Evolutionary conservation across 2,888 invertebrate genomes (phyloP), one percentile per base, ranked within the genome.

Genomic region (Pollenia angustigena): DNA sequence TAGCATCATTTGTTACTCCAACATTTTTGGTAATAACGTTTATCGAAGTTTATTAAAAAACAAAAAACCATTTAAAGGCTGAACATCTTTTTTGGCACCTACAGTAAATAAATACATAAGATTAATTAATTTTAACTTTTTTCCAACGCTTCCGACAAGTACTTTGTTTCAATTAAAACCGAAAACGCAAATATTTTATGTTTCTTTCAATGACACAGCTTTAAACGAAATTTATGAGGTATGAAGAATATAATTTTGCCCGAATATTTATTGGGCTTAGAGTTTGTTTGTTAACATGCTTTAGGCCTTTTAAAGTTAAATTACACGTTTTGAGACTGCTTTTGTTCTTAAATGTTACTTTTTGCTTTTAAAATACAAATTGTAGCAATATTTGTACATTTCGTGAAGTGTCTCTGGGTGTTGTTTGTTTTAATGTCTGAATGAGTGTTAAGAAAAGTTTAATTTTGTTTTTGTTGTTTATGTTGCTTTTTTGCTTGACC

Each of bases 71-170:
- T 46, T 42, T 58, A 69, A 58, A 10, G 40, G 52, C 12, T 52
- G 50, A 79, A 18, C 42, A 46, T 42, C 54, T 23, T 16, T 44
- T 48, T 23, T 75, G 46, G 71, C 69, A 71, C 69, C 75, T 64
- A 69, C 54, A 40, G 48, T 32, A 52, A 23, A 44, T 60, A 76
- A 79, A 72, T n/a, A n/a, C n/a, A n/a, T 18, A 60, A 44, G 16
- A 0, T 52, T 66, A 23, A 44, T 56, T 68, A n/a, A 40, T 12
- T 10, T 50, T 58, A 16, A 48, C 10, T 76, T 81, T 32, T 16
- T 11, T n/a, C 4, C 62, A 71, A n/a, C 82, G 68, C 68, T 85
- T 85, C 81, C 85, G 81, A 62, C 85, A 85, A 78, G 74, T 50
- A 56, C 11, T 52, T 76, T 76, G 2, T 32, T 16, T n/a, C 42